Conservation (phyloP, 2,888 invertebrate genomes). For the Lasioglossum villosulum region DNA sequence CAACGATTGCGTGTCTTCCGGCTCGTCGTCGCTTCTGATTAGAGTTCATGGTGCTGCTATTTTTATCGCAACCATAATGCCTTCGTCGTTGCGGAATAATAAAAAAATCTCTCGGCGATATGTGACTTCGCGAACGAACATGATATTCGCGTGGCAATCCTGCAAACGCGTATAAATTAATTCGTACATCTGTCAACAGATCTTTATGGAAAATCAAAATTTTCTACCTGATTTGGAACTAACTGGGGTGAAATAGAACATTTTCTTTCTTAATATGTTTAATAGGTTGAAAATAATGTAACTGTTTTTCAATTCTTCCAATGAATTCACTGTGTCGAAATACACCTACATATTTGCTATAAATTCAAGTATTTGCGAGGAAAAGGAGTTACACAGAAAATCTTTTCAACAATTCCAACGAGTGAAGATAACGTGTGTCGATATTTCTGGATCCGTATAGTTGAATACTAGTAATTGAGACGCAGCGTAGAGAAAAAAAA, state of each 20-base stretch:
- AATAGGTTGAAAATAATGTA: background rate
- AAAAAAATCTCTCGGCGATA: background rate
- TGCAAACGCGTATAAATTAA: background rate
- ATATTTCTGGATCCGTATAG: background rate
- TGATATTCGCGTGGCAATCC: background rate
- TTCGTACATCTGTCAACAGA: background rate
- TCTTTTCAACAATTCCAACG: background rate
- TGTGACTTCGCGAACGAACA: background rate
- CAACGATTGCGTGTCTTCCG: conserved; percentile 44
- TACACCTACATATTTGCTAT: too few relatives aligned
- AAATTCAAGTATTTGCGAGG: background rate
- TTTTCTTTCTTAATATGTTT: too few relatives aligned
- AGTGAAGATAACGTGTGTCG: background rate
- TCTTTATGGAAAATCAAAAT: too few relatives aligned
- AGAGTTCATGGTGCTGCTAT: background rate
- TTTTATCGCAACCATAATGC: background rate
- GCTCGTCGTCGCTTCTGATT: conserved; percentile 22
- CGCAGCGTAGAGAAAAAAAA: background rate
- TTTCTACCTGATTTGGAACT: too few relatives aligned
- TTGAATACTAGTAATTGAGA: background rate
- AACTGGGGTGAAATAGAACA: too few relatives aligned
- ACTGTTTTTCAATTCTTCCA: background rate
- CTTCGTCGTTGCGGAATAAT: background rate
- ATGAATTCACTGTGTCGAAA: too few relatives aligned
- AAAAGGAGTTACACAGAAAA: background rate